phyloP scores from a whole-genome alignment of 2,797 vertebrate species.

The Rhyacichthys aspro region DNA sequence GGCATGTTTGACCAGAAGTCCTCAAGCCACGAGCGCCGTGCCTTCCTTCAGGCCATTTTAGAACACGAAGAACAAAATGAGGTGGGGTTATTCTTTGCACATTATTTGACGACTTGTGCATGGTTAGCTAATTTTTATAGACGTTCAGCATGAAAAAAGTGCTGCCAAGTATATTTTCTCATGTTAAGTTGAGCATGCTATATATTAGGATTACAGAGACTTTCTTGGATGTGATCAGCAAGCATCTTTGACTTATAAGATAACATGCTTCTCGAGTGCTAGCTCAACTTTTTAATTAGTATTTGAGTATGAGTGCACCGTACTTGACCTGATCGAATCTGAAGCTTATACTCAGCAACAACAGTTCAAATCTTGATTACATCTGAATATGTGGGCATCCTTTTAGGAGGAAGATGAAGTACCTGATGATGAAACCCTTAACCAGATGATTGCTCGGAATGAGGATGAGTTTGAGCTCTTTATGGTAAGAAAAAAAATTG shows the following conservation, averaged over 20 bases:
- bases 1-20: slow-evolving; percentile 99
- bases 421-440: slow-evolving; percentile 96
- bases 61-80: slow-evolving; percentile 97
- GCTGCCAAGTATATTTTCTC: slow-evolving; percentile 1
- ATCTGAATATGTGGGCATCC: background rate
- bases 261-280: background rate
- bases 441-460: slow-evolving; percentile 97
- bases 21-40: slow-evolving; percentile 93
- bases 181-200: background rate
- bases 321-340: background rate
- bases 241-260: background rate
- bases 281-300: slow-evolving; percentile 6
- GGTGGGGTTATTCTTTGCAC: slow-evolving; percentile 68
- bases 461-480: slow-evolving; percentile 98
- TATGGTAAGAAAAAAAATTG: slow-evolving; percentile 84
- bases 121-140: too few species aligned
- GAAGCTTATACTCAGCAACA: background rate
- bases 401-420: slow-evolving; percentile 97
- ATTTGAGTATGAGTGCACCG: background rate
- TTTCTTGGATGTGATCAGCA: slow-evolving; percentile 4
- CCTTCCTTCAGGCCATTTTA: slow-evolving; percentile 93
- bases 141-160: too few species aligned
- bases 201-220: slow-evolving; percentile 20
- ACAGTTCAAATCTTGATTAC: slow-evolving; percentile 3
- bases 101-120: background rate